Conservation (phyloP, 2,797 vertebrate genomes). For the Danionella dracula region DNA sequence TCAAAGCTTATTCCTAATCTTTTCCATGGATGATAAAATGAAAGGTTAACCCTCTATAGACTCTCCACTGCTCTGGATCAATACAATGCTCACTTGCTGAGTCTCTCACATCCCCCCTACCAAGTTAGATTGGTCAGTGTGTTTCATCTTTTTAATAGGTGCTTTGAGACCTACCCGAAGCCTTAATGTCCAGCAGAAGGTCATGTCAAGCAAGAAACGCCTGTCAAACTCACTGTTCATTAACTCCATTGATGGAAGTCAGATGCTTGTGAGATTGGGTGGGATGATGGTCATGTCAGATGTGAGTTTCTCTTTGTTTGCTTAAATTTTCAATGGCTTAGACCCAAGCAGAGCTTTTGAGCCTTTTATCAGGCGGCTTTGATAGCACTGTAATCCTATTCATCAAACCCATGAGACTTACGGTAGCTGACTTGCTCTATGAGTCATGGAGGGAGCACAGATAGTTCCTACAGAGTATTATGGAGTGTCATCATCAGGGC, state of each 20-base stretch:
- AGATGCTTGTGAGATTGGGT: neutral
- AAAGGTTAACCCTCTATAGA: constrained; percentile 47
- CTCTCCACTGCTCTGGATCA: constrained; percentile 49
- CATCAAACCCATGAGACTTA: constrained; percentile 32
- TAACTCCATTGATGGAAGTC: neutral
- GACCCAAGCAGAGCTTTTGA: neutral
- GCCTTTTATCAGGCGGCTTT: constrained; percentile 15
- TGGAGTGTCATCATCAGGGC: constrained; percentile 11
- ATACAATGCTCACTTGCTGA: constrained; percentile 33
- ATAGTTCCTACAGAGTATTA: constrained; percentile 27
- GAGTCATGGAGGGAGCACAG: constrained; percentile 20
- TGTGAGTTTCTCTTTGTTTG: neutral
- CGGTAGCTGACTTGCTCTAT: constrained; percentile 8
- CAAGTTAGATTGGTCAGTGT: constrained; percentile 41
- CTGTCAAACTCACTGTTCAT: neutral
- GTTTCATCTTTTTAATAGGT: constrained; percentile 54
- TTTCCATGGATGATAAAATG: constrained; percentile 55
- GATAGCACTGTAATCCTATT: constrained; percentile 42
- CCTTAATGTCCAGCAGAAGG: constrained; percentile 1
- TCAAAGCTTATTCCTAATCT: constrained; percentile 58
- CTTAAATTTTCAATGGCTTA: neutral
- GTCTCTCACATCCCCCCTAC: constrained; percentile 37
- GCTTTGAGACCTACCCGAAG: constrained; percentile 54
- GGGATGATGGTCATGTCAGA: neutral
- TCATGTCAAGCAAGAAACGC: neutral